phyloP scores from a whole-genome alignment of 2,113 vertebrate species.

The Silurus asotus region DNA sequence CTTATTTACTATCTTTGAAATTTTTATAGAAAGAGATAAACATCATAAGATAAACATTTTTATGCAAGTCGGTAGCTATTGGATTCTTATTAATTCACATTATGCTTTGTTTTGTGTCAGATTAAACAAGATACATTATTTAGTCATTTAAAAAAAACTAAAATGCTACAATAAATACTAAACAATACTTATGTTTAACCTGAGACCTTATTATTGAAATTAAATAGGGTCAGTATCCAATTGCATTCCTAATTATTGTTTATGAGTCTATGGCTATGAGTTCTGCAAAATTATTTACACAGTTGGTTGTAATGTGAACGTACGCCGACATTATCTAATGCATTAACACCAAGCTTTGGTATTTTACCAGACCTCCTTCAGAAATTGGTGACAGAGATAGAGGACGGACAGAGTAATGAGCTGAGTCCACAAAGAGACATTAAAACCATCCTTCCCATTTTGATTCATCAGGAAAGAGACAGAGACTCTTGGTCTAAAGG shows the following conservation, averaged over 20 bases:
- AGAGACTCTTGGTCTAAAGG: slow-evolving; percentile 65
- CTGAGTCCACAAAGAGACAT: slow-evolving; percentile 64
- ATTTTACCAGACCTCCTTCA: slow-evolving; percentile 69
- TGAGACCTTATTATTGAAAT: background rate
- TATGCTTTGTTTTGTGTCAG: background rate
- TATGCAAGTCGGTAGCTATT: background rate
- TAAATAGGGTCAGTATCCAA: background rate
- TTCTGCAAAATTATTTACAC: background rate
- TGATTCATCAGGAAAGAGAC: slow-evolving; percentile 61
- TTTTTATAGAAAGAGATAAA: background rate
- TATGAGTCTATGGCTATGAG: background rate
- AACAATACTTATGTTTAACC: background rate
- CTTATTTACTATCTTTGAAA: no score
- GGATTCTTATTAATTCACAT: background rate
- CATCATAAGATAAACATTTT: background rate
- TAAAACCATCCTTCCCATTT: slow-evolving; percentile 66
- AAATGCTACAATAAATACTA: background rate
- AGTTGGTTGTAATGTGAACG: background rate
- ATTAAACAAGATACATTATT: background rate
- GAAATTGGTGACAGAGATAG: slow-evolving; percentile 70
- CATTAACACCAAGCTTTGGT: background rate
- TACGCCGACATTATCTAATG: background rate
- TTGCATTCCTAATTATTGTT: background rate
- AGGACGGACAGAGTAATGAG: slow-evolving; percentile 58
- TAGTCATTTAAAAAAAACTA: background rate